Evolutionary conservation across 2,113 vertebrate species (phyloP).

Genomic region (Tachycineta bicolor): DNA sequence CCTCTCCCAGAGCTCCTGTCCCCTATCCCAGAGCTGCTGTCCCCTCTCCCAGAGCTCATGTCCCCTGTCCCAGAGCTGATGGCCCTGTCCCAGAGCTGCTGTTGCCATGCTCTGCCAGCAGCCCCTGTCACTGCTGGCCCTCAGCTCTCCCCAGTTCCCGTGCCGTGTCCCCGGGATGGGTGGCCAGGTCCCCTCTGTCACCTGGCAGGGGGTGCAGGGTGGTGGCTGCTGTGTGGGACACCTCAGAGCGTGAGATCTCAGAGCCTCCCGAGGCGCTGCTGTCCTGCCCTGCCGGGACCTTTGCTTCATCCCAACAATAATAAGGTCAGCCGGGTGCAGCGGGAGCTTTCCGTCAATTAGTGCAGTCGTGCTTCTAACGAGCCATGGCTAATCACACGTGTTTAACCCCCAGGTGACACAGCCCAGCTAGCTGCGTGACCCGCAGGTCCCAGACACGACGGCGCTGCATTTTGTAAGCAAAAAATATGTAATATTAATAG

Average conservation of each 20-base stretch:
- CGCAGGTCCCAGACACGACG: not conserved
- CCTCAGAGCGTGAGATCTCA: not conserved
- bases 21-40: not conserved
- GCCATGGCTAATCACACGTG: not conserved
- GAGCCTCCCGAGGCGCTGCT: not conserved
- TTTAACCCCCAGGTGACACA: constrained; percentile 28
- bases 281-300: not conserved
- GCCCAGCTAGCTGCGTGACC: not conserved
- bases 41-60: not conserved
- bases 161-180: not conserved
- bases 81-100: not conserved
- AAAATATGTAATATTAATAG: not conserved
- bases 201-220: not conserved
- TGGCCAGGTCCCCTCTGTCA: not conserved
- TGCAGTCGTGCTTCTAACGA: not conserved
- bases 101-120: not conserved
- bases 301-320: not conserved
- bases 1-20: not conserved
- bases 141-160: not conserved
- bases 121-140: not conserved
- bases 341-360: not conserved
- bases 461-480: not conserved
- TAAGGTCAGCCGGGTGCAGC: not conserved
- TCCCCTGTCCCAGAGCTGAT: not conserved
- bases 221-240: not conserved